Evolutionary conservation across 1,140 invertebrate genomes (phyloP).

Genomic region (Papilio polytes): DNA sequence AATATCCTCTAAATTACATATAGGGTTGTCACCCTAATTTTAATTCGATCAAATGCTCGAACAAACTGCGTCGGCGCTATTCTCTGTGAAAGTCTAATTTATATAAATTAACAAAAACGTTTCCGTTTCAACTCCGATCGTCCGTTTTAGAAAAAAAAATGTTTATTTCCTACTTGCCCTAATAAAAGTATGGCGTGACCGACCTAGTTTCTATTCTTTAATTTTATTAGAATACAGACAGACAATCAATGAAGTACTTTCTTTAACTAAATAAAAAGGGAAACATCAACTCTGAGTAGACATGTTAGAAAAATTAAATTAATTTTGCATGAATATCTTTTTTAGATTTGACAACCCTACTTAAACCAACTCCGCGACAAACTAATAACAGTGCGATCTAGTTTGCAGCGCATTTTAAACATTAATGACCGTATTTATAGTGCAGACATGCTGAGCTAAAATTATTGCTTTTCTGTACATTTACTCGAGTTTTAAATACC

Average conservation of each 20-base stretch:
- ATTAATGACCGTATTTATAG: neutral
- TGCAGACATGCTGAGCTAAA: neutral
- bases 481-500: neutral
- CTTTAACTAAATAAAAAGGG: no score
- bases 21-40: conserved; percentile 28
- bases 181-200: neutral
- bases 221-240: neutral
- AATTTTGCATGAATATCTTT: no score
- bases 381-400: conserved; percentile 8
- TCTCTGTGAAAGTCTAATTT: conserved; percentile 30
- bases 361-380: conserved; percentile 20
- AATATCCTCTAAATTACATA: conserved; percentile 1
- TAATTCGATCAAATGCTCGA: conserved; percentile 23
- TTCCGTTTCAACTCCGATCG: conserved; percentile 24
- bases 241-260: neutral
- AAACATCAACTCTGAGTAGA: no score
- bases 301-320: no score
- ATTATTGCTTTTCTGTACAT: neutral
- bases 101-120: conserved; percentile 41
- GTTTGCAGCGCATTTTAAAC: neutral
- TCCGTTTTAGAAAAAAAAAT: conserved; percentile 9
- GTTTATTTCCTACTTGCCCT: neutral
- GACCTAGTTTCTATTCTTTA: neutral
- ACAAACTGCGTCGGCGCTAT: conserved; percentile 1
- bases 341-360: neutral